phyloP scores from a whole-genome alignment of 2,797 vertebrate genomes.

The Cryptoblepharus egeriae region DNA sequence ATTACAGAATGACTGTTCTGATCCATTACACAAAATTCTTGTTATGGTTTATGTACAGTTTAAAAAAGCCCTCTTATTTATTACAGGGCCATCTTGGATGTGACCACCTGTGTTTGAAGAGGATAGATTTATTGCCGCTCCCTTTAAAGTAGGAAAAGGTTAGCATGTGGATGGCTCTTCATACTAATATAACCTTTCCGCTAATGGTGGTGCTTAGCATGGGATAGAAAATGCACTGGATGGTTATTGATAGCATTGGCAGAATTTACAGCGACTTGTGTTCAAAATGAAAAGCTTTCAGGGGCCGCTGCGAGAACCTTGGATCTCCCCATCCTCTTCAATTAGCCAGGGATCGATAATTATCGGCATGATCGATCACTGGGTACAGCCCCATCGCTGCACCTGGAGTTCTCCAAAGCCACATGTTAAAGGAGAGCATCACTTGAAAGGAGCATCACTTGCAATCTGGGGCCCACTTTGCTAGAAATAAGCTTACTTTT shows the following conservation, averaged over 20 bases:
- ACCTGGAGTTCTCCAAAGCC: background rate
- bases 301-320: background rate
- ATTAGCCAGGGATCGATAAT: background rate
- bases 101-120: constrained; percentile 60
- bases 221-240: constrained; percentile 50
- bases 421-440: too few relatives aligned
- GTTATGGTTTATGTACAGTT: constrained; percentile 75
- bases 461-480: too few relatives aligned
- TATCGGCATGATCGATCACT: background rate
- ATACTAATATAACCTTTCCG: constrained; percentile 56
- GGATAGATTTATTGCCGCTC: constrained; percentile 69
- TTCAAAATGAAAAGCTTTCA: constrained; percentile 21
- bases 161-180: constrained; percentile 49
- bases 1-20: constrained; percentile 57
- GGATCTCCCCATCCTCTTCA: constrained; percentile 22
- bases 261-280: constrained; percentile 21
- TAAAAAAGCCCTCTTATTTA: constrained; percentile 69
- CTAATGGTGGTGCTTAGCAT: constrained; percentile 56
- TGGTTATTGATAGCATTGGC: constrained; percentile 52
- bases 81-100: constrained; percentile 56
- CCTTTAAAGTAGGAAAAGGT: constrained; percentile 50
- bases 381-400: too few relatives aligned
- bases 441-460: too few relatives aligned
- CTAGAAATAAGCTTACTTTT: too few relatives aligned
- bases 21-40: constrained; percentile 77